phyloP scores from a whole-genome alignment of 37 sponge, comb jelly and placozoan genomes.

The Beroe ovata region DNA sequence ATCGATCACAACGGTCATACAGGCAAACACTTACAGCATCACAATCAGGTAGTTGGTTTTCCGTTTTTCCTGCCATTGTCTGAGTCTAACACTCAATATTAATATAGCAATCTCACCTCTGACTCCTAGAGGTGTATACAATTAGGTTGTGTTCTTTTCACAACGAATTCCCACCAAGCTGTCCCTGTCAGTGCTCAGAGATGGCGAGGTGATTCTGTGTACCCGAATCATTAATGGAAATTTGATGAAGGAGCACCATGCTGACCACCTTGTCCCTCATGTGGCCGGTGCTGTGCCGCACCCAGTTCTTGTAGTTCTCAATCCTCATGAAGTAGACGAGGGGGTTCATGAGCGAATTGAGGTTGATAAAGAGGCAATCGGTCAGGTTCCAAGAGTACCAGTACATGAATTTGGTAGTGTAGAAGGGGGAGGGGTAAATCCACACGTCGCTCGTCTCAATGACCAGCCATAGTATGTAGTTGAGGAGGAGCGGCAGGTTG shows the following conservation, averaged over 20 bases:
- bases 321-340: slow-evolving; percentile 39
- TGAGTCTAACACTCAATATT: too few species aligned
- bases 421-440: slow-evolving; percentile 10
- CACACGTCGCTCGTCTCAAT: not conserved
- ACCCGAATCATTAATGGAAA: not conserved
- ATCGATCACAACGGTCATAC: too few species aligned
- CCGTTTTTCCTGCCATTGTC: too few species aligned
- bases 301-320: slow-evolving; percentile 13
- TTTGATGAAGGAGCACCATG: not conserved
- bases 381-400: slow-evolving; percentile 35
- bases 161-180: too few species aligned
- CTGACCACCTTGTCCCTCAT: not conserved
- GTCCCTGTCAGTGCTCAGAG: not conserved
- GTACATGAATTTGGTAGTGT: slow-evolving; percentile 2
- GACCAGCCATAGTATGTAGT: slow-evolving; percentile 16
- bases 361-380: slow-evolving; percentile 29
- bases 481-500: slow-evolving; percentile 5
- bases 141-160: too few species aligned
- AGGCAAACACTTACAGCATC: too few species aligned
- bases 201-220: not conserved
- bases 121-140: too few species aligned
- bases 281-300: not conserved
- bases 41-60: too few species aligned
- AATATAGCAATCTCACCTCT: too few species aligned
- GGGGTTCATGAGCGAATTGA: slow-evolving; percentile 46